Base-by-base conservation (phyloP, 2,888 invertebrate species). In the Perizoma affinitatum region DNA sequence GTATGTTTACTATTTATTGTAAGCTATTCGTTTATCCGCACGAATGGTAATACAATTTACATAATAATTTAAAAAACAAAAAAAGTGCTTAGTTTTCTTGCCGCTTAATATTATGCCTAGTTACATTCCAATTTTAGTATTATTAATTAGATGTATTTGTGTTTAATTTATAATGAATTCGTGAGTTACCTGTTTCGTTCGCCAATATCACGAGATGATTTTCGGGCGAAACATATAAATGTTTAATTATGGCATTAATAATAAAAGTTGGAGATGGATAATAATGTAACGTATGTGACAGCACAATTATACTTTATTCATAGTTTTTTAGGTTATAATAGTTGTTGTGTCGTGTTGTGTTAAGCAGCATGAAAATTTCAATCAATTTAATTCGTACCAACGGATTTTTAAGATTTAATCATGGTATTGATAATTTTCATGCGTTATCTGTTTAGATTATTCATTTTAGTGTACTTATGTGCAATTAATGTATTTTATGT, bases 1-100 rank as follows among this genome's bases (percentile, higher is more conserved):
- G 79, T 79, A 80, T 80, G 82, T 86, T 87, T 88, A 90, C 87
- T 84, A 84, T 89, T 89, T 88, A 90, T 90, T 90, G 91, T 90
- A 83, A 88, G 83, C 86, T 80, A 74, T 83, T 85, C 74, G 76
- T 85, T 86, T 82, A 83, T 76, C 82, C 83, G 80, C 80, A 76
- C 76, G 71, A 66, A 33, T 69, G 73, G 63, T 64, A 70, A 73
- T 69, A 73, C 74, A 64, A 72, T 70, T 69, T 74, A 67, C 62
- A 49, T 71, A 69, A 74, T 67, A 65, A 70, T 70, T 63, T 61
- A 67, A 65, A 72, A 69, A 73, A 76, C 72, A 71, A 67, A 77
- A 77, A 77, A 78, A 77, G 75, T 62, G 66, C 81, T 81, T 83
- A 83, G 71, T 75, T 65, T 82, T 79, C 66, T 80, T 80, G 77